Evolutionary conservation across 1,140 invertebrate species (phyloP), one percentile per base, ranked within the genome.

Genomic region (Drosophila azteca): DNA sequence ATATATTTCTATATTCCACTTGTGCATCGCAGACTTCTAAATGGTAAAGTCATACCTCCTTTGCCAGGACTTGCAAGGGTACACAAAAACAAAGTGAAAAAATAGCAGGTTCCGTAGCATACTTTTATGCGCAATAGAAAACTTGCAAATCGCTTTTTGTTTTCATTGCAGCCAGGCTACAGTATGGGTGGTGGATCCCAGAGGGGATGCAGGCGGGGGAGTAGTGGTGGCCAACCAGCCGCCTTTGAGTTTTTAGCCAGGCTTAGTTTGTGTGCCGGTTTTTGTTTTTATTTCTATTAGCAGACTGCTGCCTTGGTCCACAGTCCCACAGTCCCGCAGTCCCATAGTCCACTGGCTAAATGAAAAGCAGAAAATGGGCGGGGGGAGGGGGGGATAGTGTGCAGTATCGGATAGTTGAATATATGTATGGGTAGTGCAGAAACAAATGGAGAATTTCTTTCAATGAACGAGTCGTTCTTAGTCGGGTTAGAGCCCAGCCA

Each of bases 41-140:
- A 7, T 29, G 7, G 1, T 7, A 29, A 7, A 6, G 2, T 7
- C 6, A 29, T 35, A 9, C 31, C 31, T 3, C 31, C 31, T 35
- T 35, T 35, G 9, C 17, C 17, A 20, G 17, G 17, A 20, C 17
- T 20, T 20, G 17, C 17, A 9, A 39, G 35, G 35, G 35, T 39
- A 39, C 4, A 4, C 11, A 39, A 39, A 39, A 39, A 39, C 11
- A 39, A 39, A 39, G 35, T 39, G 48, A 77, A 85, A 87, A 81
- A 78, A 57, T 43, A 54, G 44, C 24, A 20, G 17, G 17, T 77
- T 77, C 73, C 78, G 78, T 72, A 85, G 82, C 82, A 85, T 82
- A 85, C 82, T 88, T 87, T 87, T 88, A 87, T 87, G 83, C 82
- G 82, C 82, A 87, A 87, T 87, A 87, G 82, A 87, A 85, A 87